phyloP scores from a whole-genome alignment of 2,888 invertebrate genomes.

The Epistrophe eligans region DNA sequence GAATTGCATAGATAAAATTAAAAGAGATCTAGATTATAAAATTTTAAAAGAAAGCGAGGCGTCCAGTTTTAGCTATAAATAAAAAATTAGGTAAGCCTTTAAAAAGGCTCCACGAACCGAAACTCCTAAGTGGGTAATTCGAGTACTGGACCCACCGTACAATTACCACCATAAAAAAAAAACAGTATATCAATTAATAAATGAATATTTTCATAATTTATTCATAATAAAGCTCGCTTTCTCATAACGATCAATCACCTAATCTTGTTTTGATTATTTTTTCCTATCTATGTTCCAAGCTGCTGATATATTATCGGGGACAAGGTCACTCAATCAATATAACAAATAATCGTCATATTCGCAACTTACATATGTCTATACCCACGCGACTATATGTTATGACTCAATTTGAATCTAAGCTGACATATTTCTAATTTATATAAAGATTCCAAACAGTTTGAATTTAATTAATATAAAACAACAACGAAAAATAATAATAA shows the following conservation, averaged over 20 bases:
- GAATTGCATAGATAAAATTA: no score
- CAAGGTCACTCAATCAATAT: slow-evolving; percentile 18
- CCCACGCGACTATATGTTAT: neutral
- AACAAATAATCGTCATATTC: slow-evolving; percentile 13
- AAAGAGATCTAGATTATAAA: no score
- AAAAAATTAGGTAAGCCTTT: no score
- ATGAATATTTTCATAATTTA: neutral
- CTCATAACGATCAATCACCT: slow-evolving; percentile 19
- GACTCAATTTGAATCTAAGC: slow-evolving; percentile 1
- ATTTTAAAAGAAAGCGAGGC: no score
- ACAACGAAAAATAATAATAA: neutral
- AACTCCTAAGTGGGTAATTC: no score
- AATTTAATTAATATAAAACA: neutral
- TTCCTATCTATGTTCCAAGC: neutral
- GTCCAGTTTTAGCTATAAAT: no score
- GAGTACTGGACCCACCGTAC: neutral
- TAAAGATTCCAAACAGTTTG: neutral
- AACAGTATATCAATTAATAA: neutral
- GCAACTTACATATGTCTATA: neutral
- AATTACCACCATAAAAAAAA: neutral
- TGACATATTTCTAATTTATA: slow-evolving; percentile 8
- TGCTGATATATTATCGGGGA: slow-evolving; percentile 21
- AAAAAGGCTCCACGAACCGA: no score
- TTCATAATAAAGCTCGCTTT: neutral
- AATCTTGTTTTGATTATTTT: slow-evolving; percentile 7